Evolutionary conservation across 2,113 vertebrate genomes (phyloP).

Genomic region (Lucifuga dentata): DNA sequence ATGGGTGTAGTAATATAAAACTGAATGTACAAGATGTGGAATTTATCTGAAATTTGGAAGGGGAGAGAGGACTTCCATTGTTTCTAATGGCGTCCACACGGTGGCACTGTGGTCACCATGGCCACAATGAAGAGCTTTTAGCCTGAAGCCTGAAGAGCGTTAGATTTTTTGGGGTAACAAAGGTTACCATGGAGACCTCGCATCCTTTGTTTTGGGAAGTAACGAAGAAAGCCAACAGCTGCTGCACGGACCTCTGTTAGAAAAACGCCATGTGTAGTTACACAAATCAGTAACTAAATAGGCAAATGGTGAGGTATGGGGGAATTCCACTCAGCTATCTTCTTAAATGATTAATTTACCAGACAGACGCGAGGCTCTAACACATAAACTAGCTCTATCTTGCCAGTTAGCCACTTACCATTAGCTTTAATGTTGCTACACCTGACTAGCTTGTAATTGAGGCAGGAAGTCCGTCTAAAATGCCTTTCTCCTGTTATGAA

Average conservation of each 20-base stretch:
- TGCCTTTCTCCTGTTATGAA: not conserved
- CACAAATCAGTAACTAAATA: slow-evolving; percentile 2
- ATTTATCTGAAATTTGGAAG: too few relatives aligned
- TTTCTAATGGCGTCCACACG: slow-evolving; percentile 19
- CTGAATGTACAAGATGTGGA: too few relatives aligned
- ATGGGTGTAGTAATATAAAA: too few relatives aligned
- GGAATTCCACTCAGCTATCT: not conserved
- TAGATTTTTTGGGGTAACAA: slow-evolving; percentile 74
- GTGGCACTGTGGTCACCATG: slow-evolving; percentile 44
- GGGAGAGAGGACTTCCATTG: not conserved
- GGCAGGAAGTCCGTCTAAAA: not conserved
- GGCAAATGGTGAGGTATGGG: not conserved
- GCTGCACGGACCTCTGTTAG: not conserved
- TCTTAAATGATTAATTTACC: not conserved
- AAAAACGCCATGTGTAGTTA: not conserved
- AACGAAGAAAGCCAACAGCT: slow-evolving; percentile 21
- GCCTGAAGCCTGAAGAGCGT: too few relatives aligned
- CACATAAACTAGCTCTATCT: not conserved
- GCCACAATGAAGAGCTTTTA: too few relatives aligned
- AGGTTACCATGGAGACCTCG: slow-evolving; percentile 81
- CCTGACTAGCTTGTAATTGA: not conserved
- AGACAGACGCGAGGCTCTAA: not conserved
- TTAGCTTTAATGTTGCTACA: not conserved
- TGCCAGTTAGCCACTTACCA: not conserved
- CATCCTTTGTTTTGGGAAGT: slow-evolving; percentile 69